Evolutionary conservation across 2,797 vertebrate species (phyloP).

Genomic region (Tachyglossus aculeatus): DNA sequence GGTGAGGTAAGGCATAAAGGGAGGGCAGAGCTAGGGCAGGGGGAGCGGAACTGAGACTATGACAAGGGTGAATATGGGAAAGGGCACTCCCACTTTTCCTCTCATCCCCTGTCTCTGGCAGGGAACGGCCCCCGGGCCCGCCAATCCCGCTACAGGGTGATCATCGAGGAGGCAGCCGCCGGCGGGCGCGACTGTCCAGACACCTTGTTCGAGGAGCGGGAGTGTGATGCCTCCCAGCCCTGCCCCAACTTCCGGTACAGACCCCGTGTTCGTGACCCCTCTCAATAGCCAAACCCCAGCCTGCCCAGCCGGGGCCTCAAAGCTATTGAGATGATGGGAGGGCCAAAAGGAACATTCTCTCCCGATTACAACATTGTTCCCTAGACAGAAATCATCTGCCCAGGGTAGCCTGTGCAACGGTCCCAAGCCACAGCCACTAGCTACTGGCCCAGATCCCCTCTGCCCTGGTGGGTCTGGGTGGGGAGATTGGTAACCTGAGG

Average conservation of each 20-base stretch:
- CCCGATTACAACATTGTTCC: too few relatives aligned
- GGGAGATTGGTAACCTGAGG: too few relatives aligned
- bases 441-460: too few relatives aligned
- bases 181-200: conserved; percentile 92
- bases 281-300: conserved; percentile 21
- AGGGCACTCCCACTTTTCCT: background rate
- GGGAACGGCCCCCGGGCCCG: conserved; percentile 80
- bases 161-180: conserved; percentile 82
- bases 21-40: background rate
- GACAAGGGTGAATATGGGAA: background rate
- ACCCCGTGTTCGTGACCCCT: too few relatives aligned
- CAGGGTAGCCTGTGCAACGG: too few relatives aligned
- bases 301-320: too few relatives aligned
- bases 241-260: conserved; percentile 88
- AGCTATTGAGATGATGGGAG: too few relatives aligned
- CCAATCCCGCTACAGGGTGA: conserved; percentile 89
- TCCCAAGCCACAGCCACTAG: too few relatives aligned
- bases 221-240: conserved; percentile 85
- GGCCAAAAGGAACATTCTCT: too few relatives aligned
- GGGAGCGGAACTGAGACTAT: background rate
- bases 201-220: conserved; percentile 93
- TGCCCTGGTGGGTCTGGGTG: too few relatives aligned
- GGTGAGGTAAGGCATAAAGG: background rate
- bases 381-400: too few relatives aligned
- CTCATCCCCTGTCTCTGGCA: conserved; percentile 64